Evolutionary conservation across 2,888 invertebrate genomes (phyloP), one percentile per base, ranked within the genome.

Genomic region (Andrena fulva): DNA sequence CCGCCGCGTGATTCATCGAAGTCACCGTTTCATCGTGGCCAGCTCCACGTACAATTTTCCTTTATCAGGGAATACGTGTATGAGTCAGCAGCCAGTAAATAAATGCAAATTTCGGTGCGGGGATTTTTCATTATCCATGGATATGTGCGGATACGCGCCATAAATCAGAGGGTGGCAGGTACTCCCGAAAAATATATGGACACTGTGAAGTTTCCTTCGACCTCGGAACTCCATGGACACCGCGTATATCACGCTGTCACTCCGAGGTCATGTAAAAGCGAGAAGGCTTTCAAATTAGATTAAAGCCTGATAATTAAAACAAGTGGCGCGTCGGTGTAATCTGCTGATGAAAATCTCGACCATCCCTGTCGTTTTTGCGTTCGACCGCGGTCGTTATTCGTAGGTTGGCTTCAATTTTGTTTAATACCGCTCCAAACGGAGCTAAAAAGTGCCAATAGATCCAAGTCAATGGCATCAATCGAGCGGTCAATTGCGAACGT

Each of bases 221-320:
- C n/a, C 24, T 69, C 66, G 66, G 74, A 86, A 82, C 74, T 83
- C 68, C 62, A 48, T 56, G 74, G 73, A 74, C 66, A 81, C 67
- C 68, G 66, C 75, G 72, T 87, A 77, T 80, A 87, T 84, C 86
- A 81, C 33, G 66, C 66, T 20, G 59, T 35, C 72, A 24, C 20
- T 12, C 29, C 56, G 66, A 12, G 69, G 10, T 24, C 33, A 24
- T 48, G 27, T 7, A n/a, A 64, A 64, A 29, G 63, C 66, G 12
- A 70, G 70, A 24, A 6, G 56, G 33, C 7, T 52, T 66, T 62
- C 67, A 85, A 89, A 88, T 89, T 88, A 78, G 82, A 85, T 87
- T 83, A 85, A 84, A 85, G 81, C 79, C 67, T 82, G 80, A 82
- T 83, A 83, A 89, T 88, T 89, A 88, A 89, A 88, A 87, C 85